Conservation (phyloP, 2,113 vertebrate genomes). For the Clarias macrocephalus region DNA sequence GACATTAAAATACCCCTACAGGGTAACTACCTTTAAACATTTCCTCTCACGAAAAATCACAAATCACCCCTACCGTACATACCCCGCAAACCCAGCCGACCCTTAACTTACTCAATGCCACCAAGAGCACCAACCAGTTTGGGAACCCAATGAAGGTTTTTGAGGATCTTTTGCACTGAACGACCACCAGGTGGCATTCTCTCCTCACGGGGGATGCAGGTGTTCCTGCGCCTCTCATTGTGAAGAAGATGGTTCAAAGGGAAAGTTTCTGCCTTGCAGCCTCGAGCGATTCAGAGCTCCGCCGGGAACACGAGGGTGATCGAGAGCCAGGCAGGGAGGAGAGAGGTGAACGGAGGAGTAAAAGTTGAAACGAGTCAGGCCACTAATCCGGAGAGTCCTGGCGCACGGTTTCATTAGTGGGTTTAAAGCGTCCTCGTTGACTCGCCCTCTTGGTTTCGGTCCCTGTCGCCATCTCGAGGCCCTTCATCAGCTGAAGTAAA, state of each 20-base stretch:
- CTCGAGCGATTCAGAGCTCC: slow-evolving; percentile 9
- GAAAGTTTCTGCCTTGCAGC: slow-evolving; percentile 35
- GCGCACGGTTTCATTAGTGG: neutral
- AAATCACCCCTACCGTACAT: neutral
- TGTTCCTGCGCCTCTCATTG: neutral
- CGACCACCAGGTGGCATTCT: slow-evolving; percentile 37
- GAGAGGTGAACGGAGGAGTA: slow-evolving; percentile 6
- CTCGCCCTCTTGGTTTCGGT: neutral
- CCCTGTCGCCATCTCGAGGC: neutral
- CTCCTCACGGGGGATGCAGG: neutral
- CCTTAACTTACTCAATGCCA: neutral
- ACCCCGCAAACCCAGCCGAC: neutral
- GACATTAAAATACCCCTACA: neutral
- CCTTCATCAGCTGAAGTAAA: slow-evolving; percentile 8
- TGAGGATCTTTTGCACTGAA: neutral
- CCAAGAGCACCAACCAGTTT: neutral
- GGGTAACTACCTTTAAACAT: neutral
- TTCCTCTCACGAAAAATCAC: neutral
- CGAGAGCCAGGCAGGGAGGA: neutral
- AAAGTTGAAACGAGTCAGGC: slow-evolving; percentile 22
- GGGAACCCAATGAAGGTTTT: neutral
- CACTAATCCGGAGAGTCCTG: neutral
- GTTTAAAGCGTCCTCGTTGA: neutral
- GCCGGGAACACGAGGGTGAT: neutral
- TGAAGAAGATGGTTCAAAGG: slow-evolving; percentile 15